Conservation (phyloP, 2,113 vertebrate genomes). For the Apteryx mantelli region DNA sequence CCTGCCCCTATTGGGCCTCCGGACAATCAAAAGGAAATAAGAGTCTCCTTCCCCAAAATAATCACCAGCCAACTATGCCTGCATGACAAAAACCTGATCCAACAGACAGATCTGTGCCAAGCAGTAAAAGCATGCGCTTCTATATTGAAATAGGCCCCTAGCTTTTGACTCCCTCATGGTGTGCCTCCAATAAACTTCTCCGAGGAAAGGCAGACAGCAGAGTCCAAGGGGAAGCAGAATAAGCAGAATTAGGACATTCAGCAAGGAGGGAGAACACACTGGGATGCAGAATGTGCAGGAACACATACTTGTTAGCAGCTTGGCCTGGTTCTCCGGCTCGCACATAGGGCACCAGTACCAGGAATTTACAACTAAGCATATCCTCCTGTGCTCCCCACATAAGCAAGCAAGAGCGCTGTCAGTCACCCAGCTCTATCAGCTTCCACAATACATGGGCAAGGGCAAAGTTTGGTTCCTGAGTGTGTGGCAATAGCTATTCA, state of each 20-base stretch:
- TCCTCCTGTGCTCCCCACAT: background rate
- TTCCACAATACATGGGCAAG: background rate
- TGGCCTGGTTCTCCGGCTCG: background rate
- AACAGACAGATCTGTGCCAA: background rate
- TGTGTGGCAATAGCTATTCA: background rate
- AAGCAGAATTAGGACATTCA: background rate
- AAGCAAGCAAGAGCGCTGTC: background rate
- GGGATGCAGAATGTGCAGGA: background rate
- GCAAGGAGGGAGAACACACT: background rate
- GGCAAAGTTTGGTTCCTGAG: background rate
- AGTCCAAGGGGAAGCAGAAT: background rate
- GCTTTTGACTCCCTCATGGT: background rate
- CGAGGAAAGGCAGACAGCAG: background rate
- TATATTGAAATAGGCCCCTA: background rate
- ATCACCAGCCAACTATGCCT: background rate
- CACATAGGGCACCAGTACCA: background rate
- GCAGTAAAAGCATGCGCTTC: background rate
- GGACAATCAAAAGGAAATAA: background rate
- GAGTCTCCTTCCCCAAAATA: background rate
- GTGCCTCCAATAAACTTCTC: background rate
- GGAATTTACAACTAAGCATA: accelerated
- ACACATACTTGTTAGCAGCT: background rate
- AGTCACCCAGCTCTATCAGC: background rate
- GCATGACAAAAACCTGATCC: background rate
- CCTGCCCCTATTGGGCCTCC: background rate